Evolutionary conservation across 2,888 invertebrate genomes (phyloP), one percentile per base, ranked within the genome.

Genomic region (Eupithecia vulgata): DNA sequence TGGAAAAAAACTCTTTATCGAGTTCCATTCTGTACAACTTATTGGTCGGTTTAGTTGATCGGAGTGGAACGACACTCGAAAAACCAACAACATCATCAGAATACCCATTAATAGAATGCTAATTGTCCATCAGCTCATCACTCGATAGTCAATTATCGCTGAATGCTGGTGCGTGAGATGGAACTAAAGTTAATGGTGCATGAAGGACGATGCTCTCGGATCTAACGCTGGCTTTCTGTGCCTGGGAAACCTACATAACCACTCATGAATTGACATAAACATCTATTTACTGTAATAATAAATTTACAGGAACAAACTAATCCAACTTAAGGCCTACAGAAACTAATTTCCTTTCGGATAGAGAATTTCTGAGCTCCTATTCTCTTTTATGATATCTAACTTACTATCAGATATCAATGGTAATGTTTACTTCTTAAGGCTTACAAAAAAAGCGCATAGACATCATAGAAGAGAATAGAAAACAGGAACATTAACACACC

Each of bases 151-250:
- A 74, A 68, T 75, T 59, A 30, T 73, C 72, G 75, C 76, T 80
- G 72, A 81, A 82, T 82, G 86, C 76, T 81, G 81, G 81, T 84
- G 80, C 84, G 82, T 85, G 80, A 84, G 83, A 89, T 89, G 88
- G 87, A 88, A 88, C 88, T 84, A 87, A 87, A 88, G 82, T 91
- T 88, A 93, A 90, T 92, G 90, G 91, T 89, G 92, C 93, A 86
- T 92, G 86, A 84, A 88, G 91, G 82, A 85, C 92, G 78, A 89
- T 92, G 91, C 89, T 88, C 91, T 87, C 87, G 80, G 74, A 78
- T 79, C 75, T 75, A 84, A 85, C 84, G 84, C 84, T 83, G 79
- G 71, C 76, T 77, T 77, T 75, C 78, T 67, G 72, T 64, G 25
- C 70, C 65, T 10, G 21, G 66, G 25, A 13, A 73, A 71, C 72